Evolutionary conservation across 1,140 invertebrate genomes (phyloP).

Genomic region (Micrasema minimum): DNA sequence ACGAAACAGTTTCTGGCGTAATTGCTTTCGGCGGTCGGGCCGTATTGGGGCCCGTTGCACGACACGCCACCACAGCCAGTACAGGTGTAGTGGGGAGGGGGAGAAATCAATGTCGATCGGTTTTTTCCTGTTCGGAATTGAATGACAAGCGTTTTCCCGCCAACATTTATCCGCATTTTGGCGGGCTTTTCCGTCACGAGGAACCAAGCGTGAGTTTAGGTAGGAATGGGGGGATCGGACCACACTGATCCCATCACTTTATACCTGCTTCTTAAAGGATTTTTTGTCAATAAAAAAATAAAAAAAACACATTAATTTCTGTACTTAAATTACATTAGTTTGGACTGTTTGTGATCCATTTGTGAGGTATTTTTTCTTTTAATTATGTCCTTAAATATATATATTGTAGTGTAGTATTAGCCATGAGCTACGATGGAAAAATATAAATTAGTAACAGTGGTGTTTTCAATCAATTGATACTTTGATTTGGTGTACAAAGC

Average conservation of each 20-base stretch:
- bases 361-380: too few species aligned
- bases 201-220: constrained; percentile 17
- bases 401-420: too few species aligned
- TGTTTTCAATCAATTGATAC: too few species aligned
- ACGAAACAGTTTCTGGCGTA: constrained; percentile 43
- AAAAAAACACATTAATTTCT: neutral
- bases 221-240: neutral
- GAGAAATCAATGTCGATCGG: constrained; percentile 35
- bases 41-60: neutral
- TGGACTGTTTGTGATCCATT: too few species aligned
- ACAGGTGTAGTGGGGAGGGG: neutral
- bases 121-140: constrained; percentile 40
- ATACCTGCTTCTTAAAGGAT: neutral
- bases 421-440: too few species aligned
- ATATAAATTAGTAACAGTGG: too few species aligned
- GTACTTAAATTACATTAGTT: too few species aligned
- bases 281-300: constrained; percentile 13
- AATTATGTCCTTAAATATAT: too few species aligned
- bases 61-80: neutral
- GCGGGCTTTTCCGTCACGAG: constrained; percentile 24
- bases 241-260: constrained; percentile 7
- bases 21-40: constrained; percentile 46
- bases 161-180: constrained; percentile 36
- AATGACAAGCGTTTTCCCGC: constrained; percentile 40
- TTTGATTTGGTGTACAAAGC: too few species aligned